phyloP scores from a whole-genome alignment of 2,797 vertebrate species.

The Takifugu rubripes region DNA sequence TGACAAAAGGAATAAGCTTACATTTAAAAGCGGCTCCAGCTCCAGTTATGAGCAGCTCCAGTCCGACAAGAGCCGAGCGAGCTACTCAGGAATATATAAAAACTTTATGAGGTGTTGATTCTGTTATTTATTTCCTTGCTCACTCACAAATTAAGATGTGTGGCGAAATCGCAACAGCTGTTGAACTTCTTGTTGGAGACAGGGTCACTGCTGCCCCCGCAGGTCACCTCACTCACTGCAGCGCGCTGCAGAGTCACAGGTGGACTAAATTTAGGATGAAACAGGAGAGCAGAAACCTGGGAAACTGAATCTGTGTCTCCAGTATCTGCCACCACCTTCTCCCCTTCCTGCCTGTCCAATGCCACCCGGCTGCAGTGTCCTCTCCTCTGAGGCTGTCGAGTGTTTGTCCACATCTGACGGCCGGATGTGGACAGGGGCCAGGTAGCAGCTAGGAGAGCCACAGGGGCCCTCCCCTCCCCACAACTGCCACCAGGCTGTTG shows the following conservation, averaged over 20 bases:
- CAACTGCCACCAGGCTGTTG: slow-evolving; percentile 11
- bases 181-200: not conserved
- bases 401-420: slow-evolving; percentile 22
- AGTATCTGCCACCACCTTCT: not conserved
- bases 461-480: slow-evolving; percentile 1
- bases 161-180: slow-evolving; percentile 11
- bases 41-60: not conserved
- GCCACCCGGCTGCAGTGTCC: slow-evolving; percentile 9
- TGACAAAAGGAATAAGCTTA: slow-evolving; percentile 15
- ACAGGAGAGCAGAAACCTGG: slow-evolving; percentile 1
- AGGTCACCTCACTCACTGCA: slow-evolving; percentile 16
- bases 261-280: slow-evolving; percentile 9
- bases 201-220: not conserved
- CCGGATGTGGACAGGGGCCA: slow-evolving; percentile 4
- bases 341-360: not conserved
- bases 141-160: slow-evolving; percentile 8
- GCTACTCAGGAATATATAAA: too few species aligned
- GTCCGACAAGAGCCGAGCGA: too few species aligned
- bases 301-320: not conserved
- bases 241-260: not conserved
- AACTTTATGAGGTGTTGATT: too few species aligned
- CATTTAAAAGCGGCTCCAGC: slow-evolving; percentile 19
- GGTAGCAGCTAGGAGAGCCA: slow-evolving; percentile 26
- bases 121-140: slow-evolving; percentile 26
- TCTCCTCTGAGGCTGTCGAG: not conserved